Conservation (phyloP, 2,888 invertebrate species). For the Hirudinaria manillensis region DNA sequence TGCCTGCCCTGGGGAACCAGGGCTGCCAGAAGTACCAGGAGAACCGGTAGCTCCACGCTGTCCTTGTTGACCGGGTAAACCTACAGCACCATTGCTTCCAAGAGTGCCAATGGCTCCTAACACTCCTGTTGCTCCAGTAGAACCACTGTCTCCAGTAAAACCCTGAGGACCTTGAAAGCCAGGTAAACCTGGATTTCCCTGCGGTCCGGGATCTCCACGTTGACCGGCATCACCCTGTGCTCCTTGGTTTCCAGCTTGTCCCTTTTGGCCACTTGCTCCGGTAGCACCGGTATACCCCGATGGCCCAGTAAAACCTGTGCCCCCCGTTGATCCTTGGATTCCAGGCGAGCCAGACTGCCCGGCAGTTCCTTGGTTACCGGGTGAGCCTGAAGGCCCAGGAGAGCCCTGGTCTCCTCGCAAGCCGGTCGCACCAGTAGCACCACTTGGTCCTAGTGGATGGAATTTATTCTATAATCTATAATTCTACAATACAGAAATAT, state of each 20-base stretch:
- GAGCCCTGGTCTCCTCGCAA: constrained; percentile 26
- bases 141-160: constrained; percentile 26
- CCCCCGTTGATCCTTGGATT: constrained; percentile 32
- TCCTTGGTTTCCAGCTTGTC: constrained; percentile 34
- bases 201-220: constrained; percentile 27
- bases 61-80: constrained; percentile 24
- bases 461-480: too few relatives aligned
- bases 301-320: constrained; percentile 31
- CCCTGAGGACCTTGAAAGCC: constrained; percentile 35
- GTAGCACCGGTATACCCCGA: not conserved
- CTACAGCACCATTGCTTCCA: constrained; percentile 22
- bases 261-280: constrained; percentile 34
- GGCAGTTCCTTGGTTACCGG: constrained; percentile 25
- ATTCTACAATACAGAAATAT: not conserved
- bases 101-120: constrained; percentile 35
- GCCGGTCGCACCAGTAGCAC: constrained; percentile 33
- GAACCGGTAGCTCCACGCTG: constrained; percentile 23
- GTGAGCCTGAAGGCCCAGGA: constrained; percentile 28
- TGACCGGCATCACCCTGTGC: constrained; percentile 33
- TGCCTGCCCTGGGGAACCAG: constrained; percentile 23
- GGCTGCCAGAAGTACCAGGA: constrained; percentile 17
- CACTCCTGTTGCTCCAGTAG: constrained; percentile 29
- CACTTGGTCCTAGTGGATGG: constrained; percentile 24
- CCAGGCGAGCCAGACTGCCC: constrained; percentile 21
- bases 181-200: constrained; percentile 34